phyloP scores from a whole-genome alignment of 2,888 invertebrate species.

The Agrilus mali region DNA sequence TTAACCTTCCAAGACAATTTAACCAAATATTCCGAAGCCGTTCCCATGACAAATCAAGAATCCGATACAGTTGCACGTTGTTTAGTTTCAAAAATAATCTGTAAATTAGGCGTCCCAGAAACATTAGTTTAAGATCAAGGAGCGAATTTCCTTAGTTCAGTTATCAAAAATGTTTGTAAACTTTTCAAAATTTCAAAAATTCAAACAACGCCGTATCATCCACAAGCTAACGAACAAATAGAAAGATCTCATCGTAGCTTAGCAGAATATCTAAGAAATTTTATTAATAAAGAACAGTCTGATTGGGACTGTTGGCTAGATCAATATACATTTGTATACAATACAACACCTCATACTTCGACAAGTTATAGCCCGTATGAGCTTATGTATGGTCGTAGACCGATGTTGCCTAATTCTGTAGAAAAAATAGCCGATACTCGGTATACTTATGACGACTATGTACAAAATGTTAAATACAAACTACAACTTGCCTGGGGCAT shows the following conservation, averaged over 20 bases:
- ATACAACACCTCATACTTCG: slow-evolving; percentile 10
- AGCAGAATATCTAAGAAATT: slow-evolving; percentile 18
- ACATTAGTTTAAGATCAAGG: slow-evolving; percentile 21
- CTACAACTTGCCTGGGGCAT: not conserved
- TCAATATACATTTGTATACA: too few relatives aligned
- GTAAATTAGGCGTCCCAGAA: slow-evolving; percentile 17
- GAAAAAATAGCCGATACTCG: slow-evolving; percentile 12
- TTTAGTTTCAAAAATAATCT: slow-evolving; percentile 17
- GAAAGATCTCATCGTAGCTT: slow-evolving; percentile 21
- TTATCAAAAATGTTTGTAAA: slow-evolving; percentile 17
- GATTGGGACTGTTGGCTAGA: too few relatives aligned
- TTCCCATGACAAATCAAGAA: slow-evolving; percentile 18
- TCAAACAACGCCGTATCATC: slow-evolving; percentile 19
- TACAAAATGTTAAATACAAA: not conserved
- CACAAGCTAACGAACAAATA: slow-evolving; percentile 20
- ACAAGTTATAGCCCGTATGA: slow-evolving; percentile 15
- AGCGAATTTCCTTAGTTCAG: slow-evolving; percentile 16
- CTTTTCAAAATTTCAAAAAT: slow-evolving; percentile 15
- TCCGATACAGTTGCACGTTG: slow-evolving; percentile 17
- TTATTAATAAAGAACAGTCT: slow-evolving; percentile 12
- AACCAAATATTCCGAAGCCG: slow-evolving; percentile 18
- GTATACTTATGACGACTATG: slow-evolving; percentile 7
- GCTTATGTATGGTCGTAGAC: slow-evolving; percentile 14
- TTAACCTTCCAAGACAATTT: slow-evolving; percentile 19
- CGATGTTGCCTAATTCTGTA: slow-evolving; percentile 13